Percentiles rank a stretch among this genome's conserved stretches.
Evolutionary conservation across 2,888 invertebrate species (phyloP).

Genomic region (Aplocera efformata): DNA sequence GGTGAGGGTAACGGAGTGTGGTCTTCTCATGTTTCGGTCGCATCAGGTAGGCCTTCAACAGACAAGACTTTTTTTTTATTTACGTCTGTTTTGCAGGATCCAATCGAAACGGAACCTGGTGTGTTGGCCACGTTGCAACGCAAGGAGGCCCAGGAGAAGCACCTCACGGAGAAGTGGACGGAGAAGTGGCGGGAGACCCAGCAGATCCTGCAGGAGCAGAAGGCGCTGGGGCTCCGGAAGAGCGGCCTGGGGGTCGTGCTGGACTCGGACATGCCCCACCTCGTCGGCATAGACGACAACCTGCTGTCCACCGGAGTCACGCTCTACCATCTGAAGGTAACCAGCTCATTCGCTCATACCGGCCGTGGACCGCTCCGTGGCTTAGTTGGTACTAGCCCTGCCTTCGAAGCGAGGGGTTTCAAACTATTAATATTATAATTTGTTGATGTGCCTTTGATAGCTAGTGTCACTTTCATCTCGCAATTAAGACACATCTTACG

Average conservation of each 20-base stretch:
- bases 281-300: slow-evolving; percentile 95
- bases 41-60: too few relatives aligned
- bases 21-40: too few relatives aligned
- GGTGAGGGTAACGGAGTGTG: too few relatives aligned
- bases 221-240: slow-evolving; percentile 91
- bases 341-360: too few relatives aligned
- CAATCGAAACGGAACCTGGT: slow-evolving; percentile 78
- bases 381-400: too few relatives aligned
- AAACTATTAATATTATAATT: background rate
- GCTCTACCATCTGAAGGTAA: slow-evolving; percentile 91
- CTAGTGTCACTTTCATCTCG: too few relatives aligned
- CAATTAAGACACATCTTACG: too few relatives aligned
- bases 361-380: background rate
- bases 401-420: too few relatives aligned
- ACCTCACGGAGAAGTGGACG: slow-evolving; percentile 94
- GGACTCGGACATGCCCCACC: slow-evolving; percentile 94
- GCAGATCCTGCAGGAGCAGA: slow-evolving; percentile 92
- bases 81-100: slow-evolving; percentile 52
- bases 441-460: too few relatives aligned
- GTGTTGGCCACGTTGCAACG: slow-evolving; percentile 92
- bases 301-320: slow-evolving; percentile 94
- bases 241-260: slow-evolving; percentile 93
- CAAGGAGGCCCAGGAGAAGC: slow-evolving; percentile 94
- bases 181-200: slow-evolving; percentile 96
- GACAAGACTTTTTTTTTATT: too few relatives aligned